phyloP scores from a whole-genome alignment of 2,113 vertebrate species.

The Lampris incognitus region DNA sequence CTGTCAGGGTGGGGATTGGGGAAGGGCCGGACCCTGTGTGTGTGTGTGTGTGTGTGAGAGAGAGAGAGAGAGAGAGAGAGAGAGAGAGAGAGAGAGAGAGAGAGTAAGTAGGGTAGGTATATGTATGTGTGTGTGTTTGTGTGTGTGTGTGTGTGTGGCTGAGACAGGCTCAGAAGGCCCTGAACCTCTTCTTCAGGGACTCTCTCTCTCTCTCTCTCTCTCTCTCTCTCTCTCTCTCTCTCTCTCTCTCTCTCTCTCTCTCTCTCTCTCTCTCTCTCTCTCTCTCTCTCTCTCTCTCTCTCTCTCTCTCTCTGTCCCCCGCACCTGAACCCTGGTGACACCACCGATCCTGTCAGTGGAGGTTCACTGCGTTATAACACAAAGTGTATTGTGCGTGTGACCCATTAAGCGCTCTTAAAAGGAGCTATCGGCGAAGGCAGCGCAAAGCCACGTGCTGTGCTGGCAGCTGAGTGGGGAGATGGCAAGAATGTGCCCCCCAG shows the following conservation, averaged over 20 bases:
- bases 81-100: too few species aligned
- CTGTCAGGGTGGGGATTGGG: not conserved
- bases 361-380: slow-evolving; percentile 53
- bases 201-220: not conserved
- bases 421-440: slow-evolving; percentile 55
- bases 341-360: slow-evolving; percentile 36
- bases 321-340: slow-evolving; percentile 57
- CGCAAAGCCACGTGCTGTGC: slow-evolving; percentile 70
- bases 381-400: slow-evolving; percentile 61
- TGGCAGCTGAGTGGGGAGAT: slow-evolving; percentile 66
- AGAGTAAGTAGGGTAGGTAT: not conserved
- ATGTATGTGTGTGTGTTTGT: slow-evolving; percentile 2
- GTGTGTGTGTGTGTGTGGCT: not conserved
- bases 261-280: slow-evolving; percentile 6
- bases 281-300: not conserved
- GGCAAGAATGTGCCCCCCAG: slow-evolving; percentile 68
- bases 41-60: not conserved
- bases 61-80: too few species aligned
- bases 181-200: not conserved
- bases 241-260: not conserved
- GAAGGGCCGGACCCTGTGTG: not conserved
- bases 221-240: not conserved
- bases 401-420: slow-evolving; percentile 61
- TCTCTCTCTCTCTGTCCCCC: slow-evolving; percentile 17
- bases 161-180: not conserved